These are phyloP conservation scores for Semnornis frantzii DNA, from an alignment of 2,113 vertebrate species.

Conservation along the genomic window DNA sequence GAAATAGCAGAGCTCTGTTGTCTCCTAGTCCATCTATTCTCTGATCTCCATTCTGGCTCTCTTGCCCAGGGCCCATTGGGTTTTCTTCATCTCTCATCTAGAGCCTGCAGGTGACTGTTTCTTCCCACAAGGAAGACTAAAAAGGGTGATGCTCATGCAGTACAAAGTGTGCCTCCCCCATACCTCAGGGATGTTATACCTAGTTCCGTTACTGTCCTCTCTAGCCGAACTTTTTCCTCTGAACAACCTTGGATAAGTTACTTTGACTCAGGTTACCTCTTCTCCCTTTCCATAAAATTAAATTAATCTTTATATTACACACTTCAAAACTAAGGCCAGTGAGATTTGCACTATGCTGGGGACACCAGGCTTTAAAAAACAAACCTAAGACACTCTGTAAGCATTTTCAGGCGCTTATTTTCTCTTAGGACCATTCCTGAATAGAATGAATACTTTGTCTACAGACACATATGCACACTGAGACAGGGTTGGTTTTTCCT, in stretches of 20 bases:
- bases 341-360: neutral
- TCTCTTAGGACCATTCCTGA: neutral
- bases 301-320: conserved; percentile 37
- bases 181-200: neutral
- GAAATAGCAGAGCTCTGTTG: neutral
- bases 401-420: neutral
- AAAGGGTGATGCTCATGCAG: neutral
- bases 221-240: neutral
- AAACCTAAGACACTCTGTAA: neutral
- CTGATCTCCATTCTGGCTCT: neutral
- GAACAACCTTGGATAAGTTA: neutral
- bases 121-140: neutral
- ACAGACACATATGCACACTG: neutral
- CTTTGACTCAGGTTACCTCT: neutral
- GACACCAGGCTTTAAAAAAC: neutral
- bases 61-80: neutral
- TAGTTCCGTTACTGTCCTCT: neutral
- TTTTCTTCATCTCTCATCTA: neutral
- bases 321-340: conserved; percentile 29
- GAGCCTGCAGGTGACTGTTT: neutral
- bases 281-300: conserved; percentile 24
- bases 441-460: neutral
- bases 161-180: neutral
- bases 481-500: neutral
- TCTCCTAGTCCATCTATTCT: neutral